Conservation (phyloP, 2,797 vertebrate species). For the Cephalopachus bancanus region DNA sequence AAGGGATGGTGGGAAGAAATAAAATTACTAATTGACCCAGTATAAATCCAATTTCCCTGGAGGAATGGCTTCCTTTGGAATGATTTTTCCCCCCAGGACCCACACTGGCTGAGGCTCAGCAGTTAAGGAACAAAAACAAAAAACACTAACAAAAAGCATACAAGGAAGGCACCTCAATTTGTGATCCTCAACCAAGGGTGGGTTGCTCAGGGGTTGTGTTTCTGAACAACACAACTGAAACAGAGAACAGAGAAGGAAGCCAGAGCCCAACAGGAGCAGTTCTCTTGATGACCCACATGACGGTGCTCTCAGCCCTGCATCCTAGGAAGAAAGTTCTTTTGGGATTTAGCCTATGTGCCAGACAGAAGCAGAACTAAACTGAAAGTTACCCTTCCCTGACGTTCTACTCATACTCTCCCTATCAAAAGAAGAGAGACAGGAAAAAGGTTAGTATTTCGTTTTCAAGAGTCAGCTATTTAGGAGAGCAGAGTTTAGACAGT, state of each 20-base stretch:
- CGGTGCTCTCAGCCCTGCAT: background rate
- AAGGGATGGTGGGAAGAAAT: background rate
- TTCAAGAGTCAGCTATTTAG: conserved; percentile 18
- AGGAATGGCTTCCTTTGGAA: conserved; percentile 77
- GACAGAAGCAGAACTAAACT: conserved; percentile 19
- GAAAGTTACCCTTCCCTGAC: background rate
- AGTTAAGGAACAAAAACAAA: conserved; percentile 78
- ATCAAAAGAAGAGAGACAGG: background rate
- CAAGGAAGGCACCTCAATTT: conserved; percentile 87
- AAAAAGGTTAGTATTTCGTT: conserved; percentile 37
- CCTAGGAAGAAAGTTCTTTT: conserved; percentile 24
- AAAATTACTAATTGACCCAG: background rate
- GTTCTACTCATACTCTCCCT: background rate
- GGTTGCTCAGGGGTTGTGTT: conserved; percentile 35
- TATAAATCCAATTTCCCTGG: background rate
- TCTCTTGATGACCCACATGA: background rate
- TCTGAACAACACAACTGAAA: conserved; percentile 56
- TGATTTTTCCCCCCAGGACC: conserved; percentile 54
- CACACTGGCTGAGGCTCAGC: conserved; percentile 80
- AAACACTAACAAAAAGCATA: conserved; percentile 76
- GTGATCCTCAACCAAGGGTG: conserved; percentile 81
- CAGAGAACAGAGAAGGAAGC: background rate
- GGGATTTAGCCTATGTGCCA: conserved; percentile 7
- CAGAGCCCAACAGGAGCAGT: background rate
- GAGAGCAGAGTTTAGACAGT: background rate